Evolutionary conservation across 2,113 vertebrate species (phyloP).

Genomic region (Peromyscus polionotus): DNA sequence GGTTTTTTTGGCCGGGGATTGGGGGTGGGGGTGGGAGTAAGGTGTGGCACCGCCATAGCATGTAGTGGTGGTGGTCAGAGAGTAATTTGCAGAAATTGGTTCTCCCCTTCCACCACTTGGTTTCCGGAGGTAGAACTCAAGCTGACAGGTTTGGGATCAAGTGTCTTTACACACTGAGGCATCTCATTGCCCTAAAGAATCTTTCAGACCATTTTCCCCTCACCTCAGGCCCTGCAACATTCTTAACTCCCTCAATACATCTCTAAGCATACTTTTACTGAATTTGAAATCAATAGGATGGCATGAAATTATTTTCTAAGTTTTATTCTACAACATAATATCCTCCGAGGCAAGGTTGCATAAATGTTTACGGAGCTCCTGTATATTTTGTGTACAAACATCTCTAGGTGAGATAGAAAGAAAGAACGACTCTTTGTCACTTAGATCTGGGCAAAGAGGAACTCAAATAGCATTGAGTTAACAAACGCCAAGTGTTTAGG

Average conservation of each 20-base stretch:
- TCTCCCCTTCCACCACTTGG: not conserved
- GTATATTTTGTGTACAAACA: not conserved
- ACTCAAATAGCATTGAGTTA: not conserved
- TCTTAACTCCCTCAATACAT: not conserved
- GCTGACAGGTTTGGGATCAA: not conserved
- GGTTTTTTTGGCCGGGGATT: not conserved
- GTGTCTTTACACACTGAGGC: not conserved
- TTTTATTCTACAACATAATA: not conserved
- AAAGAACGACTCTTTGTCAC: not conserved
- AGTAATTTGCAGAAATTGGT: too few species aligned
- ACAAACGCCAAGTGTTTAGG: not conserved
- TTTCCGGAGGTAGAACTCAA: not conserved
- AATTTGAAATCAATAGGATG: not conserved
- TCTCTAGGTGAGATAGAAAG: not conserved
- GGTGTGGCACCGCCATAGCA: too few species aligned
- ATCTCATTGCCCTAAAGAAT: not conserved
- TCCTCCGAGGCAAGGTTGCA: not conserved
- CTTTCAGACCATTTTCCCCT: conserved; percentile 47
- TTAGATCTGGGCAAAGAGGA: not conserved
- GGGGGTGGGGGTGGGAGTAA: too few species aligned
- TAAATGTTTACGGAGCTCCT: not conserved
- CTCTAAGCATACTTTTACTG: not conserved
- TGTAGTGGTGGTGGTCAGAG: not conserved
- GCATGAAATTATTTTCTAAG: conserved; percentile 14
- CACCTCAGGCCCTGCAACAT: not conserved